phyloP scores from a whole-genome alignment of 2,888 invertebrate genomes.

The Nineta flava region DNA sequence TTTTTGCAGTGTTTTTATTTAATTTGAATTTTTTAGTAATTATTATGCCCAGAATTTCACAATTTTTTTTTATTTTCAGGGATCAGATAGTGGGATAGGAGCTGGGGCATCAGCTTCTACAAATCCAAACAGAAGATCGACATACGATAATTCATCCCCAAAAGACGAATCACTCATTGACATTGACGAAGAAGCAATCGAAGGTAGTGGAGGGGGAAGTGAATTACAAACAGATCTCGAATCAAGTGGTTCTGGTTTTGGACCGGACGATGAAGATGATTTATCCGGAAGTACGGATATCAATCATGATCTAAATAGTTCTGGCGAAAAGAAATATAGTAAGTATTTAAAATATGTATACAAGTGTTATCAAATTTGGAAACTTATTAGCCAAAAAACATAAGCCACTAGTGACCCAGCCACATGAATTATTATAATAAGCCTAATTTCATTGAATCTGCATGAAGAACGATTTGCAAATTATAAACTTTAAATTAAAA shows the following conservation, averaged over 20 bases:
- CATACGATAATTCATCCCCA: slow-evolving; percentile 9
- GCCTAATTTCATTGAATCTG: too few species aligned
- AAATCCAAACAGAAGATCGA: background rate
- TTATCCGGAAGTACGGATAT: slow-evolving; percentile 11
- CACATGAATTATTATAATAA: too few species aligned
- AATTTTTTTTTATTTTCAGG: background rate
- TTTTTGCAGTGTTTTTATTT: too few species aligned
- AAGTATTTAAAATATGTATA: background rate
- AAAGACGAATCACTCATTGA: slow-evolving; percentile 42
- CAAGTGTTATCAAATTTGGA: background rate
- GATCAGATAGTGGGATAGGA: background rate
- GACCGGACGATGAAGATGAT: slow-evolving; percentile 67
- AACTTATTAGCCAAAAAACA: too few species aligned
- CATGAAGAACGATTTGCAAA: too few species aligned
- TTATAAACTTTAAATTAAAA: too few species aligned
- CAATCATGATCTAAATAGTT: too few species aligned
- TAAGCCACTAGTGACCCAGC: too few species aligned
- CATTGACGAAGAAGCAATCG: slow-evolving; percentile 62
- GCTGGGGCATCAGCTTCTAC: background rate
- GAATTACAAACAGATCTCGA: slow-evolving; percentile 62
- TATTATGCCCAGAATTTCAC: too few species aligned
- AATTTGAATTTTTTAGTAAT: too few species aligned
- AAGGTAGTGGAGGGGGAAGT: slow-evolving; percentile 49
- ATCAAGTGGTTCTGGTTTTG: slow-evolving; percentile 75
- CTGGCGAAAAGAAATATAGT: background rate